phyloP scores from a whole-genome alignment of 1,140 invertebrate species.

The Aphis craccivora region DNA sequence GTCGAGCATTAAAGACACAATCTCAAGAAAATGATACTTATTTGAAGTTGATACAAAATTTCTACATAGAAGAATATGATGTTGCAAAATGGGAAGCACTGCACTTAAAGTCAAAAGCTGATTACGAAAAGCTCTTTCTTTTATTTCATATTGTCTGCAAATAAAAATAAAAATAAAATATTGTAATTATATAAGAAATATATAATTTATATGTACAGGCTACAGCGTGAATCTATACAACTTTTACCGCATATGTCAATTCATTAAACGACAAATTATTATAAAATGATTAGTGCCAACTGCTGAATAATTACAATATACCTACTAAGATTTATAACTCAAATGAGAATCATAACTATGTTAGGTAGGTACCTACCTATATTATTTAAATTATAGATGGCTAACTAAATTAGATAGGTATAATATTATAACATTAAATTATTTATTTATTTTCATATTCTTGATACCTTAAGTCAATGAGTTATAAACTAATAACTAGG shows the following conservation, averaged over 20 bases:
- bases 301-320: not conserved
- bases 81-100: constrained; percentile 72
- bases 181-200: not conserved
- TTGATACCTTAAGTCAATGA: too few relatives aligned
- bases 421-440: too few relatives aligned
- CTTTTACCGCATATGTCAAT: not conserved
- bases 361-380: not conserved
- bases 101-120: constrained; percentile 70
- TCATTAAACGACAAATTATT: not conserved
- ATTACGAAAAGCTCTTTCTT: constrained; percentile 71
- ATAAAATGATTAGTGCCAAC: not conserved
- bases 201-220: not conserved
- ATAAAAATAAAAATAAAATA: constrained; percentile 53
- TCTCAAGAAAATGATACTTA: constrained; percentile 76
- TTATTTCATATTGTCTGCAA: constrained; percentile 72
- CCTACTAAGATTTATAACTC: not conserved
- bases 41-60: constrained; percentile 73
- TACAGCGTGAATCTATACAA: not conserved
- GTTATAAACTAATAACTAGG: too few relatives aligned
- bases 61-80: constrained; percentile 73
- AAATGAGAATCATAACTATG: not conserved
- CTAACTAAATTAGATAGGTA: too few relatives aligned
- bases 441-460: too few relatives aligned
- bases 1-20: constrained; percentile 74
- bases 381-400: not conserved